phyloP scores from a whole-genome alignment of 2,888 invertebrate genomes.

The Leptothorax acervorum region DNA sequence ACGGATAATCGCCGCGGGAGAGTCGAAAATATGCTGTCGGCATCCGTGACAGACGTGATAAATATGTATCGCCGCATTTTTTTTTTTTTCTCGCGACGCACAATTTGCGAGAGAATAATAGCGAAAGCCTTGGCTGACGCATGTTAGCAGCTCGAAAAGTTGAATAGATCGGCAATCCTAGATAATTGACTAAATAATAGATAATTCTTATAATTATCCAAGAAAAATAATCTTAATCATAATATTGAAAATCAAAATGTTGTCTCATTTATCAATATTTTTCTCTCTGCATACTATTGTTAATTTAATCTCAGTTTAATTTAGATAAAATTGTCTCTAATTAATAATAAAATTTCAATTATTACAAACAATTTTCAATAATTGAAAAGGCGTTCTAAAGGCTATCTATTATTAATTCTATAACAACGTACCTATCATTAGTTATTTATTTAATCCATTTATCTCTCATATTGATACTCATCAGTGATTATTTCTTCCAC shows the following conservation, averaged over 20 bases:
- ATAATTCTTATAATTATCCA: background rate
- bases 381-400: background rate
- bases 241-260: background rate
- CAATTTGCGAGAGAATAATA: constrained; percentile 25
- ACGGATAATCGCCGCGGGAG: constrained; percentile 48
- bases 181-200: background rate
- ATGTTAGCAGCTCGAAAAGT: background rate
- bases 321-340: background rate
- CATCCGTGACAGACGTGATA: constrained; percentile 39
- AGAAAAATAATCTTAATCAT: background rate
- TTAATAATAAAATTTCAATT: constrained; percentile 5
- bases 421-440: background rate
- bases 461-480: background rate
- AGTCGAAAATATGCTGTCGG: constrained; percentile 54
- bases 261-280: background rate
- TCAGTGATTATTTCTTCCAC: background rate
- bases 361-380: background rate
- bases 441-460: constrained; percentile 13
- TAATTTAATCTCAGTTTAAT: background rate
- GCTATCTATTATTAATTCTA: background rate
- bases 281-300: background rate
- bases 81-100: constrained; percentile 16
- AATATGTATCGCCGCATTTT: constrained; percentile 38
- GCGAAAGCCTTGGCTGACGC: background rate
- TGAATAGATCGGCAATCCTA: background rate